Percentiles rank a stretch among this genome's conserved stretches.
Conservation (phyloP, 2,113 vertebrate species). For the Ciconia maguari region DNA sequence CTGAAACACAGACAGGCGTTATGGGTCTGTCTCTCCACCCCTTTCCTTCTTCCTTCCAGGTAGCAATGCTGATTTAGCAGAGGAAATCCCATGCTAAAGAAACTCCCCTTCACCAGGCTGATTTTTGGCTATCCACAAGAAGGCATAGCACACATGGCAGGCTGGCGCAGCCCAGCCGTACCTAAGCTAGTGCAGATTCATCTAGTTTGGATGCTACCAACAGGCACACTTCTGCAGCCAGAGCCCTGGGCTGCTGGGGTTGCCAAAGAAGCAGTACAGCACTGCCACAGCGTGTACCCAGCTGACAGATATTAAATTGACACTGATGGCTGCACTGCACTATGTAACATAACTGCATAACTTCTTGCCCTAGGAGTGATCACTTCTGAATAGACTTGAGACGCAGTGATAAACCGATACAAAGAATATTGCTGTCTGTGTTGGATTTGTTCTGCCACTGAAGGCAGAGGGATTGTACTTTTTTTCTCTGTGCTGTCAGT, state of each 20-base stretch:
- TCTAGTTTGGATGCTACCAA: neutral
- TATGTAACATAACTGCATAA: neutral
- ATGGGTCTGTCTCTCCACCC: neutral
- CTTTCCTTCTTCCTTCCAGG: neutral
- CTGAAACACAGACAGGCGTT: neutral
- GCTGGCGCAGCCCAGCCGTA: neutral
- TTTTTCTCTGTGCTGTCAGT: neutral
- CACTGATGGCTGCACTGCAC: neutral
- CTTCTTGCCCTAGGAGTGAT: neutral
- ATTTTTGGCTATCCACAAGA: neutral
- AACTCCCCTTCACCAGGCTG: neutral
- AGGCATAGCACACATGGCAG: neutral
- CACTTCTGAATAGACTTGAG: neutral
- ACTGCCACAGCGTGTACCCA: neutral
- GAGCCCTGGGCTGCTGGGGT: neutral
- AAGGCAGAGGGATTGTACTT: neutral
- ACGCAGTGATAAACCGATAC: neutral
- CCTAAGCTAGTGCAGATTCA: neutral
- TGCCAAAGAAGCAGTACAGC: neutral
- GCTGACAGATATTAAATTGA: neutral
- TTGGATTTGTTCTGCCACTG: neutral
- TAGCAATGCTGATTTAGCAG: neutral
- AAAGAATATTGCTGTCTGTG: neutral
- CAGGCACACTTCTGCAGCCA: neutral
- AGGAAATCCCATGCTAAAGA: neutral